phyloP scores from a whole-genome alignment of 2,113 vertebrate genomes.

The Tetrax tetrax region DNA sequence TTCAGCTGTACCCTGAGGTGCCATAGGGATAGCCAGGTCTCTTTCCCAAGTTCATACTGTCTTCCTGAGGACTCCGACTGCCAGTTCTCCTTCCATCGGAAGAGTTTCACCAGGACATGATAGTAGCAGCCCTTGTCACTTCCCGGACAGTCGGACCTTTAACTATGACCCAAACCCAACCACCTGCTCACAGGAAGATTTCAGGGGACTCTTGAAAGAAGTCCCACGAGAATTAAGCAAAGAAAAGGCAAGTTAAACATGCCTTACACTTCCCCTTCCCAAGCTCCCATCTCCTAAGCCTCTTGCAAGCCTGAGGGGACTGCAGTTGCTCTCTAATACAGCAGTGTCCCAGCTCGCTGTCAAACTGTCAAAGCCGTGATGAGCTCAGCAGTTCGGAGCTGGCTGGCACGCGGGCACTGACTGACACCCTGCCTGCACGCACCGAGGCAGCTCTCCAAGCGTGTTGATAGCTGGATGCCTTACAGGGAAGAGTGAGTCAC shows the following conservation, averaged over 20 bases:
- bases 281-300: neutral
- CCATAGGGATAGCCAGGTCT: neutral
- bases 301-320: neutral
- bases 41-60: neutral
- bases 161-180: neutral
- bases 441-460: slow-evolving; percentile 15
- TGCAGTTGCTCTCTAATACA: neutral
- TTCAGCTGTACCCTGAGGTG: neutral
- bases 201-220: neutral
- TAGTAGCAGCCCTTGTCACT: neutral
- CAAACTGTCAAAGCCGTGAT: neutral
- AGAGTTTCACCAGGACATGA: neutral
- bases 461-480: slow-evolving; percentile 58
- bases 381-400: neutral
- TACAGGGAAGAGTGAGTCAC: slow-evolving; percentile 65
- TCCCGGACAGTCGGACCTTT: neutral
- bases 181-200: neutral
- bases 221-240: neutral
- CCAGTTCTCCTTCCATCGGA: neutral
- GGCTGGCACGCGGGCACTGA: slow-evolving; percentile 31
- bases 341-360: neutral
- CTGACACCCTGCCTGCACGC: slow-evolving; percentile 20
- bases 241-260: neutral
- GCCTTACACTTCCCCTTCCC: neutral
- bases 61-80: neutral